Base-by-base conservation (phyloP, 2,797 vertebrate species). In the Micrastur ruficollis region DNA sequence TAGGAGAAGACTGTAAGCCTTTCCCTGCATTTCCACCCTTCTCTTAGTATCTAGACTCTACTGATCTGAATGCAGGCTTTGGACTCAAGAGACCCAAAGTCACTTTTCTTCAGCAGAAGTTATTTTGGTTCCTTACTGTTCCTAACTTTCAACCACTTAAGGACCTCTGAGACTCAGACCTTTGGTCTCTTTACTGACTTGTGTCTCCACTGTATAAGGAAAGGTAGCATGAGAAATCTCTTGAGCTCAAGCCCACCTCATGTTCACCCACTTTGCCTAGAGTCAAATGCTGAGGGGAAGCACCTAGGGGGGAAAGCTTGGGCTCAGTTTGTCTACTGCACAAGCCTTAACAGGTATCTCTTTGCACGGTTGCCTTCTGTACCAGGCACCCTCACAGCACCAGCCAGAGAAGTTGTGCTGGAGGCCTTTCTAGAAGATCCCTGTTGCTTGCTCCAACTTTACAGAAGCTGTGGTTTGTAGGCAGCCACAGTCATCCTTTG, bases 181-280 rank as follows among this genome's bases (percentile, higher is more conserved):
- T 90, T 90, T 66, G 22, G 13, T 58, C 20, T 58, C 47, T 80
- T 74, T 55, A 29, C 42, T 2, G 14, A n/a, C 53, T 61, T 34
- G 4, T 74, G 25, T 42, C n/a, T 78, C 56, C 67, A 14, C 27
- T 78, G 27, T 47, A 12, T 23, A 23, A 81, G 38, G 31, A 63
- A n/a, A 53, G 2, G 11, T n/a, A 61, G 58, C 46, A 23, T 53
- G 36, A 75, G 32, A 58, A 68, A 80, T 16, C 20, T n/a, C 12
- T 26, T 52, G 50, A 76, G 38, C 46, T 34, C 15, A 56, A 47
- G 13, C 19, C 61, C 2, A 1, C 15, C 29, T 61, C 1, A 0
- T 32, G 14, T 87, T 87, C 5, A 0, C 49, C 34, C 8, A 5
- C 17, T 90, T 87, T 34, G 22, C 36, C 12, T 36, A 36, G 40